Evolutionary conservation across 2,797 vertebrate species (phyloP).

Genomic region (Schizopygopsis pylzovi): DNA sequence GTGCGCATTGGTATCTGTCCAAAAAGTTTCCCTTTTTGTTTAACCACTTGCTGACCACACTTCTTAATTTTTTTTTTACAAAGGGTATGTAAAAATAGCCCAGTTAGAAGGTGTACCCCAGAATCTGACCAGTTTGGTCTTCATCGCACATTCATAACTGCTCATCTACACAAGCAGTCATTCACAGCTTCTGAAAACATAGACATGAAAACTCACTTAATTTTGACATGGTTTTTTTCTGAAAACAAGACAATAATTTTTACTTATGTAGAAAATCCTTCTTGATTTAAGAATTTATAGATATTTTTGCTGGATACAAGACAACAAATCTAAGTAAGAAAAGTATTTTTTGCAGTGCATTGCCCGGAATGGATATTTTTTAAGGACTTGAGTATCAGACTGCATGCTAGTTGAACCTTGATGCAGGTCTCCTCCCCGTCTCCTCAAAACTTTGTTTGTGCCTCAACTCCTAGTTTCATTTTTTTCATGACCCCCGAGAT

Average conservation of each 20-base stretch:
- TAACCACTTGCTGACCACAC: constrained; percentile 11
- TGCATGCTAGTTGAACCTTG: constrained; percentile 59
- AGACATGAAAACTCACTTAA: background rate
- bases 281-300: no score
- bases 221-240: no score
- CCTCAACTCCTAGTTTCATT: constrained; percentile 67
- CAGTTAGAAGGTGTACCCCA: background rate
- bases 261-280: no score
- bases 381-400: constrained; percentile 54
- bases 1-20: constrained; percentile 25
- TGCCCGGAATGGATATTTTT: constrained; percentile 44
- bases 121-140: background rate
- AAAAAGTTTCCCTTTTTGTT: constrained; percentile 16
- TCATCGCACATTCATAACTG: constrained; percentile 7
- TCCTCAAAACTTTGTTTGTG: constrained; percentile 67
- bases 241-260: no score
- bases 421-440: constrained; percentile 49
- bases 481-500: constrained; percentile 76
- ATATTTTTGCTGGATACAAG: no score
- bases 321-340: no score
- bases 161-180: constrained; percentile 14
- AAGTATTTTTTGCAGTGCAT: background rate
- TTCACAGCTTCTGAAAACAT: constrained; percentile 36
- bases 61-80: constrained; percentile 8
- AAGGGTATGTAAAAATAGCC: background rate